A percentile compares a stretch with the other conserved stretches of the same genome.
phyloP scores from a whole-genome alignment of 1,140 invertebrate genomes.

The Trichonephila clavipes region DNA sequence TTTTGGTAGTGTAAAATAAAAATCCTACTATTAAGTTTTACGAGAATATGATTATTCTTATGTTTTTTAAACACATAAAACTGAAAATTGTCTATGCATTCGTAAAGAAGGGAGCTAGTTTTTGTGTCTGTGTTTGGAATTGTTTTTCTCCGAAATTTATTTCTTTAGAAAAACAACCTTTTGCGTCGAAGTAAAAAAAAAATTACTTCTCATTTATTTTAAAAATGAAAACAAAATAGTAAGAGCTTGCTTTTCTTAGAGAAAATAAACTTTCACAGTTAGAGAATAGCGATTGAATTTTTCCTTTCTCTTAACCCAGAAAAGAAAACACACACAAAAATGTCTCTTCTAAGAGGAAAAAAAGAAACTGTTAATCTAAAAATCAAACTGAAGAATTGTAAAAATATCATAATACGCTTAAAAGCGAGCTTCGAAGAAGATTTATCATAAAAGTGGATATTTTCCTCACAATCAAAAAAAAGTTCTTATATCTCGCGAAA shows the following conservation, averaged over 20 bases:
- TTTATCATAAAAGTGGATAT: background rate
- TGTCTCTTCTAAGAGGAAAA: background rate
- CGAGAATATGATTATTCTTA: background rate
- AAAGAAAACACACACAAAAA: slow-evolving; percentile 4
- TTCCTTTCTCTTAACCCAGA: background rate
- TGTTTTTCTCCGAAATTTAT: background rate
- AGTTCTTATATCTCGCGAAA: background rate
- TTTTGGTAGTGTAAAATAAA: background rate
- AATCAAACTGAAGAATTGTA: background rate
- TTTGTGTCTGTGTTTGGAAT: background rate
- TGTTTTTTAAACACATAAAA: background rate
- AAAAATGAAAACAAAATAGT: background rate
- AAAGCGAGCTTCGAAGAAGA: background rate
- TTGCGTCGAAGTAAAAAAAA: background rate
- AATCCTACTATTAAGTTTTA: background rate
- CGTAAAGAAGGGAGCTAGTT: background rate
- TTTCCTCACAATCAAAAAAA: background rate
- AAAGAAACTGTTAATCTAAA: slow-evolving; percentile 6
- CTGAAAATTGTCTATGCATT: background rate
- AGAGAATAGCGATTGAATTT: background rate
- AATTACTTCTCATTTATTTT: background rate
- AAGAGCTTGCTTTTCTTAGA: background rate
- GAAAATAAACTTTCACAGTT: background rate
- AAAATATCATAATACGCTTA: background rate
- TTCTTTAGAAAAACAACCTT: background rate